Percentiles rank a stretch among this genome's conserved stretches.
These are phyloP conservation scores for Acrocera orbiculus DNA, from an alignment of 2,888 invertebrate species.

Conservation along the genomic window DNA sequence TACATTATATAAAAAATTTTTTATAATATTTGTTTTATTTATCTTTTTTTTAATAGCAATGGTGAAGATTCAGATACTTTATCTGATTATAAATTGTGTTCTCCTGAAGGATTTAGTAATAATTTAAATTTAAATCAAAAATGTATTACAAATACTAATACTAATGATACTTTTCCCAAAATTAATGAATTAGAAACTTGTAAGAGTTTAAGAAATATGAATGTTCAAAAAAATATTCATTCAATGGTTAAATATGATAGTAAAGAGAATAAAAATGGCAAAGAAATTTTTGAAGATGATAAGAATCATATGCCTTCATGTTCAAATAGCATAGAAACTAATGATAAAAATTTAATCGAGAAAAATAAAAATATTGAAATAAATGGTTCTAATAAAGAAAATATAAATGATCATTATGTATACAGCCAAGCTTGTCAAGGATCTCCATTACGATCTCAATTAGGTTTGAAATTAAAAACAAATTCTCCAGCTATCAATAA, in stretches of 20 bases:
- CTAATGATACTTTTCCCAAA: constrained; percentile 5
- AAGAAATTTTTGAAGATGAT: too few species aligned
- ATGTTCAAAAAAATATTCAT: too few species aligned
- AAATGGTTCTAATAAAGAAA: too few species aligned
- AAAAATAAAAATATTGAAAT: neutral
- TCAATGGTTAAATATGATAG: too few species aligned
- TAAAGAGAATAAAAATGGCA: too few species aligned
- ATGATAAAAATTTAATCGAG: neutral
- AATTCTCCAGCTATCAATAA: constrained; percentile 31
- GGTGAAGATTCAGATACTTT: constrained; percentile 42
- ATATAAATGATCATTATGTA: too few species aligned
- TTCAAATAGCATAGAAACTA: too few species aligned
- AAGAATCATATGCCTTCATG: constrained; percentile 8
- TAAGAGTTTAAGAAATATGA: too few species aligned
- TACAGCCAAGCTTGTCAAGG: constrained; percentile 38
- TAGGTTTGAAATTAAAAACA: constrained; percentile 48
- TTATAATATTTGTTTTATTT: too few species aligned
- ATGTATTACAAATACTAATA: constrained; percentile 1
- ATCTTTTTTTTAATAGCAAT: constrained; percentile 31
- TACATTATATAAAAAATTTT: too few species aligned
- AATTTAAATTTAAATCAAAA: constrained; percentile 2
- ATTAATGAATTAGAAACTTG: too few species aligned
- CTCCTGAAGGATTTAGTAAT: constrained; percentile 22
- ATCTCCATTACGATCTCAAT: constrained; percentile 52
- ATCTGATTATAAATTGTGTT: constrained; percentile 40